Percentiles rank a stretch among this genome's conserved stretches.
These are phyloP conservation scores for Drosophila insularis DNA, from an alignment of 1,140 invertebrate genomes.

Conservation along the genomic window DNA sequence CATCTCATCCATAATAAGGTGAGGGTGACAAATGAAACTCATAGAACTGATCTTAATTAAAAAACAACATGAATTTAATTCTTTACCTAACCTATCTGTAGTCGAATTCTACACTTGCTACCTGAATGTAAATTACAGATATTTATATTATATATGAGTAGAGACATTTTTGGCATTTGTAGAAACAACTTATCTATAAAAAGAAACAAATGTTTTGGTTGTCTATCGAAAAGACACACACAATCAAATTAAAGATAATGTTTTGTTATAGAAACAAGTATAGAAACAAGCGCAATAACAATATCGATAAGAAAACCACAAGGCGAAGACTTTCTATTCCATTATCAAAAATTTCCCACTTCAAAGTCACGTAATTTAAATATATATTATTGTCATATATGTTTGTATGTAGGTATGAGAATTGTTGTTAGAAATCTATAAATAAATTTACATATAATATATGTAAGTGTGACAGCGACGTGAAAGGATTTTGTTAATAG, in stretches of 20 bases:
- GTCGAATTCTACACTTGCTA: too few relatives aligned
- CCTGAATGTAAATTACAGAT: too few relatives aligned
- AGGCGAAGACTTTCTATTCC: slow-evolving; percentile 46
- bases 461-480: slow-evolving; percentile 47
- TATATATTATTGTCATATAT: slow-evolving; percentile 16
- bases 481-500: slow-evolving; percentile 30
- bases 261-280: not conserved
- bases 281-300: not conserved
- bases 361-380: slow-evolving; percentile 64
- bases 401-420: not conserved
- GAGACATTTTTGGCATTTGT: too few relatives aligned
- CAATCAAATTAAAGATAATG: slow-evolving; percentile 2
- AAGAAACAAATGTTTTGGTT: slow-evolving; percentile 8
- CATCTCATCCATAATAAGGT: not conserved
- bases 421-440: slow-evolving; percentile 3
- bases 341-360: slow-evolving; percentile 12
- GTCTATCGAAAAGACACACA: slow-evolving; percentile 14
- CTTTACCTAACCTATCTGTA: too few relatives aligned
- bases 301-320: slow-evolving; percentile 38
- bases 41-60: not conserved
- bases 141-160: too few relatives aligned
- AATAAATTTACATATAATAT: slow-evolving; percentile 1
- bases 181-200: slow-evolving; percentile 5
- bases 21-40: too few relatives aligned
- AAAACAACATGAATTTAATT: too few relatives aligned